Conservation (phyloP, 2,888 invertebrate genomes). For the Nasonovia ribisnigri region DNA sequence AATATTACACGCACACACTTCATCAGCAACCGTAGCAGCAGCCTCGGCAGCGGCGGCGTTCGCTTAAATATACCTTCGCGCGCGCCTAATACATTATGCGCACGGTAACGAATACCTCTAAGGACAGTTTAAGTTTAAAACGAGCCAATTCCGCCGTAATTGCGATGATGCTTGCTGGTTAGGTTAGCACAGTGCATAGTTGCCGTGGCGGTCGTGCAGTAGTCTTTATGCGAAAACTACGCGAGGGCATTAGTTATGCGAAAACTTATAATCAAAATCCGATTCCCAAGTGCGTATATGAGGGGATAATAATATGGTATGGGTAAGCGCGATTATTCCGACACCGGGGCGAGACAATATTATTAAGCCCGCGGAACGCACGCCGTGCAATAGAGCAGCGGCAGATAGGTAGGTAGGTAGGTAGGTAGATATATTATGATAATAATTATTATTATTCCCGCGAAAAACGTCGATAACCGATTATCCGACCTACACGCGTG, state of each 20-base stretch:
- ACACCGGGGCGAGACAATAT: background rate
- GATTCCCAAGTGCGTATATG: constrained; percentile 30
- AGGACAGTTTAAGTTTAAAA: constrained; percentile 52
- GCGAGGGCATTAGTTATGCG: constrained; percentile 25
- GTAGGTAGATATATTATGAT: background rate
- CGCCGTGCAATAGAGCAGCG: background rate
- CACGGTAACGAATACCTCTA: constrained; percentile 13
- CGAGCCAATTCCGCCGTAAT: constrained; percentile 36
- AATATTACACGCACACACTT: background rate
- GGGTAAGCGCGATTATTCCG: background rate
- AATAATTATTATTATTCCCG: background rate
- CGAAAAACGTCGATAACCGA: background rate
- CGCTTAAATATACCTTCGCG: background rate
- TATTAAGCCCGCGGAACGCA: background rate
- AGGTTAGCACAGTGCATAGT: background rate
- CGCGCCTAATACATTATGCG: background rate
- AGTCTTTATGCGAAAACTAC: constrained; percentile 18
- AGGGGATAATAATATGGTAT: background rate
- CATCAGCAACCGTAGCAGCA: background rate
- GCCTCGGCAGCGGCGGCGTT: background rate
- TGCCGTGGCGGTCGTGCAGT: background rate
- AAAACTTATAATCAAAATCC: constrained; percentile 57
- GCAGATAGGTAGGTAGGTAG: background rate
- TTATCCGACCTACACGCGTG: background rate
- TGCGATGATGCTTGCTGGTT: constrained; percentile 26